phyloP scores from a whole-genome alignment of 2,113 vertebrate genomes.

The Phrynocephalus versicolor region DNA sequence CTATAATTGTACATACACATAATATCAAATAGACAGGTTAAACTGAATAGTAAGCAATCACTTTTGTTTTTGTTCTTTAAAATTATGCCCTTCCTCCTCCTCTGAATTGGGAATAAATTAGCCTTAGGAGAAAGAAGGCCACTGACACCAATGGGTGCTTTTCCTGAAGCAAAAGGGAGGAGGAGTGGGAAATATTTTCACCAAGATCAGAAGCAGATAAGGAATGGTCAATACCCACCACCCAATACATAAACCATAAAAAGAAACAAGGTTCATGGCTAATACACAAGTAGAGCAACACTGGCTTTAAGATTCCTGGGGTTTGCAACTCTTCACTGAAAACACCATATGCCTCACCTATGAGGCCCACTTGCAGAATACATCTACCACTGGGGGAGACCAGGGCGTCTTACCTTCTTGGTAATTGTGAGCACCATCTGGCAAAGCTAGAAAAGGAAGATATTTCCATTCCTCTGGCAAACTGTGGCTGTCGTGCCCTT shows the following conservation, averaged over 20 bases:
- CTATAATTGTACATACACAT: not conserved
- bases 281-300: not conserved
- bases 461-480: conserved; percentile 97
- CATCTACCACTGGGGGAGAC: not conserved
- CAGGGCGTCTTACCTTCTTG: conserved; percentile 84
- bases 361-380: not conserved
- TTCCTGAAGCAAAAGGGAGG: not conserved
- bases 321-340: not conserved
- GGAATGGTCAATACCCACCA: not conserved
- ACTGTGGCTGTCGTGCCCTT: conserved; percentile 88
- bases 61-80: too few relatives aligned
- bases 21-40: not conserved
- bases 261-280: not conserved
- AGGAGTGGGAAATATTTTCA: not conserved
- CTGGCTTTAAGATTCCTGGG: not conserved
- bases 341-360: not conserved
- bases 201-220: not conserved
- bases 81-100: not conserved
- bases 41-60: not conserved
- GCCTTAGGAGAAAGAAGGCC: not conserved
- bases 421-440: conserved; percentile 96
- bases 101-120: too few relatives aligned
- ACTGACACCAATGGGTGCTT: not conserved
- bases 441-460: conserved; percentile 92
- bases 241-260: not conserved